A percentile compares a stretch with the other conserved stretches of the same genome.
Evolutionary conservation across 2,797 vertebrate genomes (phyloP).

Genomic region (Geotrypetes seraphini): DNA sequence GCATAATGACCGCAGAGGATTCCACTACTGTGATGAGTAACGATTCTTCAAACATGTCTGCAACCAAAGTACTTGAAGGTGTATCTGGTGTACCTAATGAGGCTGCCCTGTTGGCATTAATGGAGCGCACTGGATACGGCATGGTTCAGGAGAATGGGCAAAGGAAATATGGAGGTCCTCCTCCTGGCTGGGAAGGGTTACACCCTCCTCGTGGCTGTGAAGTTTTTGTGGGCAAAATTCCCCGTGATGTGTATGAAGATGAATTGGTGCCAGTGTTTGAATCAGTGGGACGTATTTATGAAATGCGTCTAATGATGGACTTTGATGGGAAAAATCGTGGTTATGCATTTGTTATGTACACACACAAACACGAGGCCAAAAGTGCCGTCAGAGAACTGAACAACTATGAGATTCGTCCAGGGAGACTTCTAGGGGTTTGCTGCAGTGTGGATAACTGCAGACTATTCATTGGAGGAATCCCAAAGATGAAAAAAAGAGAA

Average conservation of each 20-base stretch:
- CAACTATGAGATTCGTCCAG: constrained; percentile 91
- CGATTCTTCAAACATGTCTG: constrained; percentile 54
- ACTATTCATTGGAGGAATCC: constrained; percentile 95
- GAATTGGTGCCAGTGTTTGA: constrained; percentile 95
- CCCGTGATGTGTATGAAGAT: constrained; percentile 92
- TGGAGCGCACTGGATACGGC: constrained; percentile 84
- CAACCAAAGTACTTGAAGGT: constrained; percentile 67
- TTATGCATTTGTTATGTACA: constrained; percentile 95
- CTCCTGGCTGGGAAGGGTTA: constrained; percentile 80
- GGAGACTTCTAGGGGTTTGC: constrained; percentile 89
- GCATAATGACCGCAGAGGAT: constrained; percentile 97
- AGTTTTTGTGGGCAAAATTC: constrained; percentile 96
- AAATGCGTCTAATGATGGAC: constrained; percentile 99
- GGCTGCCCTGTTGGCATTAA: constrained; percentile 72
- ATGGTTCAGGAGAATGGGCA: constrained; percentile 97
- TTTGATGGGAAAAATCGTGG: constrained; percentile 96
- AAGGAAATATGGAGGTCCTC: constrained; percentile 87
- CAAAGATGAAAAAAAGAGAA: constrained; percentile 97
- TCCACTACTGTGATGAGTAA: constrained; percentile 84
- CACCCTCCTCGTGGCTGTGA: constrained; percentile 88
- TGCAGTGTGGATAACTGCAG: constrained; percentile 96
- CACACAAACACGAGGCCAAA: constrained; percentile 89
- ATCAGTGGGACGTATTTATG: constrained; percentile 85
- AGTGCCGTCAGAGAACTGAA: constrained; percentile 92
- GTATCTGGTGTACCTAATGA: constrained; percentile 82